Percentiles rank a stretch among this genome's conserved stretches.
Evolutionary conservation across 2,888 invertebrate species (phyloP).

Genomic region (Cheilosia variabilis): DNA sequence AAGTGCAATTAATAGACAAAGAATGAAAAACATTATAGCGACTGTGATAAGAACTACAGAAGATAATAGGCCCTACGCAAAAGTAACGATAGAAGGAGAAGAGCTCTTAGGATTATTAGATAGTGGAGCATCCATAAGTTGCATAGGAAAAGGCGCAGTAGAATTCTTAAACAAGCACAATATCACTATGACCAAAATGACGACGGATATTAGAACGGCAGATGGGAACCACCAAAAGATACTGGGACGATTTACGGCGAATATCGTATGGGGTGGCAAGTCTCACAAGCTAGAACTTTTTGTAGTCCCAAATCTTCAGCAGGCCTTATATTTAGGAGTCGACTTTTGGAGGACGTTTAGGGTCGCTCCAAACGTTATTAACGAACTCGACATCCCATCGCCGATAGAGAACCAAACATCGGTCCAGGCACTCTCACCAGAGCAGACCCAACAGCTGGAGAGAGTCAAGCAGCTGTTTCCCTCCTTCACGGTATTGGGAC

Average conservation of each 20-base stretch:
- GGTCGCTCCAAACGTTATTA: not conserved
- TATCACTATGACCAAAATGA: not conserved
- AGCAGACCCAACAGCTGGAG: no score
- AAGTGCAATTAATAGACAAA: no score
- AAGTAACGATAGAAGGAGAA: not conserved
- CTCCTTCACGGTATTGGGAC: no score
- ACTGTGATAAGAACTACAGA: not conserved
- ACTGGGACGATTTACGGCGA: no score
- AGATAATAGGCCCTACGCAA: not conserved
- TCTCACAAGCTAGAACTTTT: no score
- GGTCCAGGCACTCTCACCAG: no score
- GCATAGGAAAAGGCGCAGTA: not conserved
- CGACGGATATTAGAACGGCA: not conserved
- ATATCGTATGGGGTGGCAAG: no score
- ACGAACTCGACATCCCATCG: not conserved
- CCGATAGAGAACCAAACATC: no score
- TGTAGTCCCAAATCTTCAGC: no score
- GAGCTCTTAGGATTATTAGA: not conserved
- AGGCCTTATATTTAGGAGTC: no score
- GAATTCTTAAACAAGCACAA: not conserved
- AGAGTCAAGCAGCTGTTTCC: no score
- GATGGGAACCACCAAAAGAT: not conserved
- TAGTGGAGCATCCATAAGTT: not conserved
- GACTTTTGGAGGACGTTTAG: not conserved
- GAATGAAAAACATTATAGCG: no score